Evolutionary conservation across 2,888 invertebrate species (phyloP), one percentile per base, ranked within the genome.

Genomic region (Xylota sylvarum): DNA sequence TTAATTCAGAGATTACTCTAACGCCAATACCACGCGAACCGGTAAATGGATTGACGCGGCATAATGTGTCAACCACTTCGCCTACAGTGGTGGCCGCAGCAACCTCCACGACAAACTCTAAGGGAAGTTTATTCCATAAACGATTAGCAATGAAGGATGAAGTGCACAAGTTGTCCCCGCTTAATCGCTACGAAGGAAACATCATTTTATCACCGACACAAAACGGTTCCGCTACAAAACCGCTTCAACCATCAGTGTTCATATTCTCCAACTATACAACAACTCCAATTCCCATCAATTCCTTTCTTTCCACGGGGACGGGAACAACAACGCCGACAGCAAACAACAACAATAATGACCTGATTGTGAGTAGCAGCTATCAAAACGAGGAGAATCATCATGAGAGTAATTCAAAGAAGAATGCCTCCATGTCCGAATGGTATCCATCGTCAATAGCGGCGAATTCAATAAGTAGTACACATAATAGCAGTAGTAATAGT

Each of bases 231-330:
- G 88, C 89, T 19, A 87, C 90, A 5, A 91, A 91, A 60, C 91
- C 92, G 4, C 88, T 92, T 48, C 91, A 91, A 64, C 91, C 92
- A 65, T 92, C 92, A 12, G 90, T 92, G 32, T 92, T 91, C 83
- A 91, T 92, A 85, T 91, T 91, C 88, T 91, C 92, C 32, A 92
- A 92, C 83, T 91, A 91, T 73, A 90, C 91, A 76, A 90, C 91
- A 60, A 90, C 90, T 76, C 90, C 91, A 37, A 83, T 88, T 64
- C 58, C 64, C 50, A 52, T 85, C 7, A 87, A 74, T 52, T 62
- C 73, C 23, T 80, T 78, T 55, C 76, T 81, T 9, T 50, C 87
- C 4, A 55, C 73, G 19, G 65, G 74, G 87, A 67, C 40, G 82
- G 82, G 88, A 83, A 67, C 74, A 64, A 56, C 74, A 40, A 55